Percentiles rank a stretch among this genome's conserved stretches.
Evolutionary conservation across 2,888 invertebrate species (phyloP).

Genomic region (Galerucella pusilla): DNA sequence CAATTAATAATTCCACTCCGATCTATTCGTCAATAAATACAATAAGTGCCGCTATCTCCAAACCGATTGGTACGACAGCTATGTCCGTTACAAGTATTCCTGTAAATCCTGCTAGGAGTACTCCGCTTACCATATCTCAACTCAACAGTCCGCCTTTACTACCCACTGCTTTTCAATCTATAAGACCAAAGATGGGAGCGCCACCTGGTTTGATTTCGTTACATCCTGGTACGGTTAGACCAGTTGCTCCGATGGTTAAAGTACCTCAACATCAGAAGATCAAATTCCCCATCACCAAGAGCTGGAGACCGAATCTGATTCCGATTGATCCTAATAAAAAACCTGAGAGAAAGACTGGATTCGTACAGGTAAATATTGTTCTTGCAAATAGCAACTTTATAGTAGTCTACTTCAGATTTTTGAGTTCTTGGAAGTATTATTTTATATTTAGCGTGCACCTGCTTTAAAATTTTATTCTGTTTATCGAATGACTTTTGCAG

Average conservation of each 20-base stretch:
- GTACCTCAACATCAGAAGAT: conserved; percentile 63
- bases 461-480: too few species aligned
- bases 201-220: conserved; percentile 63
- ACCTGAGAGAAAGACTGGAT: conserved; percentile 66
- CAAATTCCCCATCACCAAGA: conserved; percentile 70
- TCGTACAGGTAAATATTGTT: conserved; percentile 71
- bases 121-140: conserved; percentile 62
- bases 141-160: conserved; percentile 56
- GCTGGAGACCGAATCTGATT: conserved; percentile 79
- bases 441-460: too few species aligned
- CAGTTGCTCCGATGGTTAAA: conserved; percentile 56
- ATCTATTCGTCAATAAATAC: conserved; percentile 32
- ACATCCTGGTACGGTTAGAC: conserved; percentile 58
- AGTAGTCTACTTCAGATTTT: too few species aligned
- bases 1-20: conserved; percentile 7
- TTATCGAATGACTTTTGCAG: conserved; percentile 59
- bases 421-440: too few species aligned
- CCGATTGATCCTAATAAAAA: conserved; percentile 68
- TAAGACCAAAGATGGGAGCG: conserved; percentile 48
- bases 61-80: conserved; percentile 28
- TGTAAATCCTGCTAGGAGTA: conserved; percentile 59
- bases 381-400: neutral
- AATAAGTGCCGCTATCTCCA: conserved; percentile 39
- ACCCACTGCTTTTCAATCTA: conserved; percentile 43
- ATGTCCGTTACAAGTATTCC: conserved; percentile 45